These are phyloP conservation scores for Drosophila infuscata DNA, from an alignment of 2,888 invertebrate genomes.

Conservation along the genomic window DNA sequence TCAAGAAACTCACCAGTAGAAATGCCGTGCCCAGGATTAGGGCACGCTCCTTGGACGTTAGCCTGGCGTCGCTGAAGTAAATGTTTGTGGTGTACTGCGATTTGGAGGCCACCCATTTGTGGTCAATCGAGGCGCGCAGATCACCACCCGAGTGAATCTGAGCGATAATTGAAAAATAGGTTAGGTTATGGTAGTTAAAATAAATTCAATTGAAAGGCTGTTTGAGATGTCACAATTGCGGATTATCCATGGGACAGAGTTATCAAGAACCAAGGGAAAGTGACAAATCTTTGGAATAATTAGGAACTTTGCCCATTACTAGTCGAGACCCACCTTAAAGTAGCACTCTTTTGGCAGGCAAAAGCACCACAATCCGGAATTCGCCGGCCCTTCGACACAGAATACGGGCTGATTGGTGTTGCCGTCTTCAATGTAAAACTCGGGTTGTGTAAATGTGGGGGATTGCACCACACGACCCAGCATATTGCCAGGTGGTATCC, in stretches of 20 bases:
- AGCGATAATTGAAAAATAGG: neutral
- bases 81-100: slow-evolving; percentile 91
- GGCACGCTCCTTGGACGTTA: slow-evolving; percentile 92
- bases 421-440: slow-evolving; percentile 89
- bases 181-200: neutral
- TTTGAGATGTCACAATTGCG: neutral
- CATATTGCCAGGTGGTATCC: slow-evolving; percentile 89
- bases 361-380: slow-evolving; percentile 87
- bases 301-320: neutral
- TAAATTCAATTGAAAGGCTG: neutral
- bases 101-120: slow-evolving; percentile 90
- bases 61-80: slow-evolving; percentile 89
- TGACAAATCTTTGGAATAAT: neutral
- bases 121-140: slow-evolving; percentile 87
- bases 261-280: neutral
- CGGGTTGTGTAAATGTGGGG: slow-evolving; percentile 88
- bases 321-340: slow-evolving; percentile 69
- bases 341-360: slow-evolving; percentile 84
- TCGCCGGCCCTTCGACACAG: slow-evolving; percentile 89
- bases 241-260: neutral
- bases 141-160: slow-evolving; percentile 86
- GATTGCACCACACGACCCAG: slow-evolving; percentile 90
- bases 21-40: slow-evolving; percentile 92
- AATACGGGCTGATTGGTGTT: slow-evolving; percentile 87
- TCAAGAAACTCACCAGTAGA: slow-evolving; percentile 88